Conservation (phyloP, 2,113 vertebrate genomes). For the Anser cygnoides region DNA sequence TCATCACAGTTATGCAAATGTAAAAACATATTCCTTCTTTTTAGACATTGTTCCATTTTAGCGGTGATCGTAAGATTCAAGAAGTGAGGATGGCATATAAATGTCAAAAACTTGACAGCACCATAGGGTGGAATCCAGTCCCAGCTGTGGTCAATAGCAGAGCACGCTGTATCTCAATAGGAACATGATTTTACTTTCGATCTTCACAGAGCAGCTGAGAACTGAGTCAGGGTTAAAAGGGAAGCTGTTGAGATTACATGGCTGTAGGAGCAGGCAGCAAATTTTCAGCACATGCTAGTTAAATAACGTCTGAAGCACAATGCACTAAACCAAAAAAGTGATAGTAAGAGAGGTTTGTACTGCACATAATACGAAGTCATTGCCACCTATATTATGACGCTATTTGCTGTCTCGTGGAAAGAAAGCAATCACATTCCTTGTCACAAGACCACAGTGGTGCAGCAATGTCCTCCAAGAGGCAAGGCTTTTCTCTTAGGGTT, state of each 20-base stretch:
- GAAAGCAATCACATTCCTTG: neutral
- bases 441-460: fast-evolving
- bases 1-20: slow-evolving; percentile 58
- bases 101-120: slow-evolving; percentile 22
- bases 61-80: neutral
- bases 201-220: neutral
- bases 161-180: neutral
- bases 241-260: neutral
- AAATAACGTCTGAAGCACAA: neutral
- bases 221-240: neutral
- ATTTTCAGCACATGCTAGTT: neutral
- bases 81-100: neutral
- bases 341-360: neutral
- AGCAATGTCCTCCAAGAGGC: neutral
- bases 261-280: neutral
- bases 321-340: neutral
- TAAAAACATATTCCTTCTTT: slow-evolving; percentile 1
- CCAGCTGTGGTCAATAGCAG: slow-evolving; percentile 29
- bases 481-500: neutral
- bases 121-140: neutral
- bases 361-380: neutral
- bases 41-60: neutral
- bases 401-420: fast-evolving
- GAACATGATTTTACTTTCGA: neutral
- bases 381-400: neutral